Base-by-base conservation (phyloP, 2,888 invertebrate species). In the Chaetoderma sp. region DNA sequence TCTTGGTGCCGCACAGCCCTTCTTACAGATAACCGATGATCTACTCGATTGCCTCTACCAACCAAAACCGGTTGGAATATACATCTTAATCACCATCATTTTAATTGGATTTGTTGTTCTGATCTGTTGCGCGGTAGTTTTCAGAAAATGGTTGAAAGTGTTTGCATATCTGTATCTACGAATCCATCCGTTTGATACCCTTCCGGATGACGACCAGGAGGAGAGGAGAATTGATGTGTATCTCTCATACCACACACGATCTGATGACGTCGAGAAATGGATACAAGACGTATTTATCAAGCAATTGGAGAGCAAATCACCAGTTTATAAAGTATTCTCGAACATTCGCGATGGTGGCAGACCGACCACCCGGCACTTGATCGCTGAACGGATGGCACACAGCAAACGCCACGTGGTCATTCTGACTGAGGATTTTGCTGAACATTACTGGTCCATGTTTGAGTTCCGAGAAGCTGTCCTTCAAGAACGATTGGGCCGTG, bases 111-210 rank as follows among this genome's bases (percentile, higher is more conserved):
- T 52, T 33, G n/a, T 52, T 21, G 13, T 52, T 4, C 13, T 52
- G 13, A 13, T 52, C 4, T 18, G 28, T 28, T 30, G 6, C 8
- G 16, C 32, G 2, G n/a, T 52, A 16, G 16, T 52, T 30, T 28
- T 52, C 18, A 28, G 52, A n/a, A 52, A 52, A 28, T 52, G 13
- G n/a, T n/a, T 52, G 2, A 52, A 52, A 52, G 2, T 52, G 13
- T 8, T 52, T 18, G 2, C 13, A 3, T 52, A 18, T 33, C 13
- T 16, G 1, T 52, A 30, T 13, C 52, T 52, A 16, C 13, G 21
- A 6, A 6, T 52, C 2, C 52, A 52, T 8, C 52, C 52, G 4
- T 52, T 52, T 13, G 52, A 52, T 23, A 52, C 16, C 5, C 13
- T 52, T n/a, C 18, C 28, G 13, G 52, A 52, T n/a, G 52, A 52